These are phyloP conservation scores for Charadrius vociferus DNA, from an alignment of 2,113 vertebrate species.

Conservation along the genomic window DNA sequence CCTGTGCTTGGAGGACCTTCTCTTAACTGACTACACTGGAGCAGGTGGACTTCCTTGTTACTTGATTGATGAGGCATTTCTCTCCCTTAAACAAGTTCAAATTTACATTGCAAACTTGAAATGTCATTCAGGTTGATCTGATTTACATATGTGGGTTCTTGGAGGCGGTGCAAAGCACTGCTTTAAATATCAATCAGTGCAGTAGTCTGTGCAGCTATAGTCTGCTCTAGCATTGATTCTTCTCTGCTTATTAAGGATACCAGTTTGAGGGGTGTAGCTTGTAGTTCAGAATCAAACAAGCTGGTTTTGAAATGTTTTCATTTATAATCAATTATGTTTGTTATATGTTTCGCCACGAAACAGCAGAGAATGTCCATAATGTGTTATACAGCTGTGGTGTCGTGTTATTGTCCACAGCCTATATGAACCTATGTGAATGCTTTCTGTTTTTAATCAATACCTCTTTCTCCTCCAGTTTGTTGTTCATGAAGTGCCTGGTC, in stretches of 20 bases:
- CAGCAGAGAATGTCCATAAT: not conserved
- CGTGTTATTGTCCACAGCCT: not conserved
- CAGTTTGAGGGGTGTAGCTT: not conserved
- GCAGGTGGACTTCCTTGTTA: not conserved
- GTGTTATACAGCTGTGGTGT: not conserved
- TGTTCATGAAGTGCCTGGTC: conserved; percentile 92
- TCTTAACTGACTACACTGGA: not conserved
- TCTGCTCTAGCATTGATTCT: not conserved
- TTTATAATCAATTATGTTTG: not conserved
- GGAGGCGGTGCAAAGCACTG: conserved; percentile 26
- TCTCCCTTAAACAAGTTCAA: not conserved
- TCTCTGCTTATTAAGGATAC: not conserved
- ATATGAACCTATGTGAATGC: not conserved
- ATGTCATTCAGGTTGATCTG: not conserved
- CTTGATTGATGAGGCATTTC: not conserved
- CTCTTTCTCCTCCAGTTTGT: conserved; percentile 81
- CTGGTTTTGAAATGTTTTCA: not conserved
- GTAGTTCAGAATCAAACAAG: not conserved
- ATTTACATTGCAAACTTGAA: conserved; percentile 7
- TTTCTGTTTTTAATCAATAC: not conserved
- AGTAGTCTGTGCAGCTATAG: not conserved
- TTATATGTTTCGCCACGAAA: not conserved
- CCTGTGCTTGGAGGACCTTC: not conserved
- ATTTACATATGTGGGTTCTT: conserved; percentile 44
- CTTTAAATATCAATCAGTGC: conserved; percentile 28